Evolutionary conservation across 2,113 vertebrate genomes (phyloP).

Genomic region (Mugil cephalus): DNA sequence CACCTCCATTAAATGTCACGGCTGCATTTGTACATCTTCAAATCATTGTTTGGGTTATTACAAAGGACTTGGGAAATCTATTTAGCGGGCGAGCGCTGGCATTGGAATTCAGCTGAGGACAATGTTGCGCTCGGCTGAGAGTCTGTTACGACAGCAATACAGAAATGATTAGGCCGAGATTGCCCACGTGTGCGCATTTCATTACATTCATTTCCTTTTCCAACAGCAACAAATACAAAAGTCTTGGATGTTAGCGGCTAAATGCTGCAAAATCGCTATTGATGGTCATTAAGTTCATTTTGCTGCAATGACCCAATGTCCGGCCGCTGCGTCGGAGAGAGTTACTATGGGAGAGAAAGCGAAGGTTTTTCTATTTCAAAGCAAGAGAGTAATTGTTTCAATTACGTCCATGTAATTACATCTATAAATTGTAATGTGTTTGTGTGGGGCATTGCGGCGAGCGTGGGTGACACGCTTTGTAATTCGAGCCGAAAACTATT

Average conservation of each 20-base stretch:
- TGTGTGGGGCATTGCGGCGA: constrained; percentile 25
- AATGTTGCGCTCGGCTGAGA: constrained; percentile 36
- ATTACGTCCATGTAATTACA: constrained; percentile 73
- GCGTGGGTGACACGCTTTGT: constrained; percentile 25
- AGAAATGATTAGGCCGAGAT: constrained; percentile 50
- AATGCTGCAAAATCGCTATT: constrained; percentile 45
- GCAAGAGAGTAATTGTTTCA: constrained; percentile 73
- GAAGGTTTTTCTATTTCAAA: constrained; percentile 44
- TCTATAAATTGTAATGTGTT: constrained; percentile 63
- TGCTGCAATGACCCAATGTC: constrained; percentile 28
- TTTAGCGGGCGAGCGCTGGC: constrained; percentile 39
- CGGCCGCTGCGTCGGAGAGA: constrained; percentile 24
- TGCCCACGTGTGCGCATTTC: constrained; percentile 51
- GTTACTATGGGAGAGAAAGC: constrained; percentile 33
- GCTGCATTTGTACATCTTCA: constrained; percentile 54
- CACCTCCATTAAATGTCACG: constrained; percentile 55
- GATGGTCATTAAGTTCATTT: constrained; percentile 39
- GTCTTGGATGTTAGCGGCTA: constrained; percentile 40
- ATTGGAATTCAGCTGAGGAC: constrained; percentile 56
- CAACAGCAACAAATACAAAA: constrained; percentile 45
- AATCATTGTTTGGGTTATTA: constrained; percentile 51
- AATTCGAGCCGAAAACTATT: constrained; percentile 41
- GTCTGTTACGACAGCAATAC: constrained; percentile 39
- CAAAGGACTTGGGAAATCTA: constrained; percentile 53
- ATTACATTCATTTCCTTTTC: constrained; percentile 56